phyloP scores from a whole-genome alignment of 35 echinoderm and acorn worm genomes.

The Eucidaris tribuloides region DNA sequence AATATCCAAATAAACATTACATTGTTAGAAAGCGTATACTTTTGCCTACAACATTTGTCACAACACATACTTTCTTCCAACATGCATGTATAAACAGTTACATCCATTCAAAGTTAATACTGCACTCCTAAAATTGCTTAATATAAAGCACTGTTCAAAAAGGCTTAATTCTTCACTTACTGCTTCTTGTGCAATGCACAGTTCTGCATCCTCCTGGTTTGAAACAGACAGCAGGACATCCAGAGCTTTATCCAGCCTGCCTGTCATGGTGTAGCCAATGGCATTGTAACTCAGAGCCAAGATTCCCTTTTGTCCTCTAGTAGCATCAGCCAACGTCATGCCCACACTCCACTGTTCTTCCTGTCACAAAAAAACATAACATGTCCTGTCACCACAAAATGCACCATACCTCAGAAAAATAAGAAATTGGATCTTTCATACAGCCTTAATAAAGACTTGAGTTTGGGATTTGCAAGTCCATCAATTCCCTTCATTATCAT shows the following conservation, averaged over 20 bases:
- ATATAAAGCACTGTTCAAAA: neutral
- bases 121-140: neutral
- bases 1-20: too few species aligned
- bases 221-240: slow-evolving; percentile 16
- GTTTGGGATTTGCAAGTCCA: too few species aligned
- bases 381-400: neutral
- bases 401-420: neutral
- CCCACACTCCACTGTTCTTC: slow-evolving; percentile 64
- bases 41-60: too few species aligned
- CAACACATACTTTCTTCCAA: too few species aligned
- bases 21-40: too few species aligned
- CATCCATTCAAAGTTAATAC: neutral
- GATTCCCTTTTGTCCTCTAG: slow-evolving; percentile 32
- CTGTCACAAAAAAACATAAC: neutral
- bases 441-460: neutral
- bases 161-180: slow-evolving; percentile 38
- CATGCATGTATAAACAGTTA: too few species aligned
- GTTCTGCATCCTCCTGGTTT: neutral
- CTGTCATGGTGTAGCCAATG: slow-evolving; percentile 74
- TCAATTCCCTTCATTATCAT: too few species aligned
- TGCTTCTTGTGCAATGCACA: slow-evolving; percentile 51
- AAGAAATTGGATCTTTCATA: too few species aligned
- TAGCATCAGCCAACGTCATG: slow-evolving; percentile 88
- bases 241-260: slow-evolving; percentile 20
- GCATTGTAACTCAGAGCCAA: slow-evolving; percentile 74